Base-by-base conservation (phyloP, 2,113 vertebrate species). In the Chionomys nivalis region DNA sequence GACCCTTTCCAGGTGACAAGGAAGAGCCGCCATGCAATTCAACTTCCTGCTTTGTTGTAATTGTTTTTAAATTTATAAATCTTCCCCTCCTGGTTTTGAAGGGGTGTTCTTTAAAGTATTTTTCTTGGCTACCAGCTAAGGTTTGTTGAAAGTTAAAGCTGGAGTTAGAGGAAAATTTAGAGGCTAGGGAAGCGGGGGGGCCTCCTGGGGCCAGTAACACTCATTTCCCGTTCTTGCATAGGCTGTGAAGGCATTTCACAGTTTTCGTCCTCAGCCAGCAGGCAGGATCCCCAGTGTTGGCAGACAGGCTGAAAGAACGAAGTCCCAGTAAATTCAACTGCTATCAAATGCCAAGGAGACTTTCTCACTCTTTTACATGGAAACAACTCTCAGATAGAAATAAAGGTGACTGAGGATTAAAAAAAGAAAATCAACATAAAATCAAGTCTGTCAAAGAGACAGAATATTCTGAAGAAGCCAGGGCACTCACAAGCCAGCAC, bases 41-140 rank as follows among this genome's bases (percentile, higher is more conserved):
- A 88, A 75, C 5, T 92, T 93, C 61, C 65, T 82, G 65, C 58
- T 92, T 87, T 13, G 3, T 92, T 89, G 66, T 55, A 87, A 94
- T 89, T 96, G 39, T 58, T 95, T 96, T 94, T 36, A 82, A 95
- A 97, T 94, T 95, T 97, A 96, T 92, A 89, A 90, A 85, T 93
- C 87, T 70, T 73, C 47, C 85, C 79, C 11, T 97, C 87, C 63
- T 65, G 47, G 52, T 92, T 90, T 94, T 92, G 77, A 96, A 96
- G 72, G 58, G 33, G 73, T 24, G 3, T 95, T 96, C 78, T 96
- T 91, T 86, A 87, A 96, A 96, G 94, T 97, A 92, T 96, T 98
- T 98, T 97, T 97, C 97, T 98, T 98, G 97, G 93, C 97, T 96
- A 87, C 72, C 49, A 93, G 58, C 92, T 96, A 85, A 97, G 72